These are phyloP conservation scores for Microcebus lehilahytsara DNA, from an alignment of 2,113 vertebrate genomes.

Conservation along the genomic window DNA sequence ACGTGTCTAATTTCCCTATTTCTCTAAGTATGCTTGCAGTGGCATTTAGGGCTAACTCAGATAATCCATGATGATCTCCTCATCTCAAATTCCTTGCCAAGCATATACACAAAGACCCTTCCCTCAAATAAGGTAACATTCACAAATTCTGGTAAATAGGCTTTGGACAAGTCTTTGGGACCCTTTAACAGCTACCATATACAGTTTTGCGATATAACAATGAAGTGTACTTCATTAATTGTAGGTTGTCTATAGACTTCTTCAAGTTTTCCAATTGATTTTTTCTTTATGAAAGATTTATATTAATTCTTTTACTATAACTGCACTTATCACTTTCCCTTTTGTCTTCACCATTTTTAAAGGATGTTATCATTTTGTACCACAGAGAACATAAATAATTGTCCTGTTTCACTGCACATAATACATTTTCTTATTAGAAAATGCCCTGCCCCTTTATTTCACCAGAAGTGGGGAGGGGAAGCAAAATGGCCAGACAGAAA, in stretches of 20 bases:
- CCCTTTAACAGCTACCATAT: not conserved
- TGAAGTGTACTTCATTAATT: not conserved
- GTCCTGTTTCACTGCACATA: not conserved
- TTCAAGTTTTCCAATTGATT: not conserved
- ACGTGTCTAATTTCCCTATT: not conserved
- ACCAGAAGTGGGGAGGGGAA: not conserved
- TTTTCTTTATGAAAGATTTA: not conserved
- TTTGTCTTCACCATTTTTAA: not conserved
- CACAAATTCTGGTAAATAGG: not conserved
- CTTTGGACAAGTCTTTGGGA: not conserved
- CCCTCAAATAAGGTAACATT: not conserved
- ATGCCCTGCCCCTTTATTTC: not conserved
- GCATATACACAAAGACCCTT: not conserved
- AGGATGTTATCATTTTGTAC: not conserved
- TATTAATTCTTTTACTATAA: not conserved
- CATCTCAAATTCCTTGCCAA: not conserved
- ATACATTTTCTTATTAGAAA: not conserved
- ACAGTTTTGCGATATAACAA: too few relatives aligned
- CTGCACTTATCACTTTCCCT: not conserved
- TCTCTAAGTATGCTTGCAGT: not conserved
- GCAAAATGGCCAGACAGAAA: too few relatives aligned
- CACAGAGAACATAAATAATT: not conserved
- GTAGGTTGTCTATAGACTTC: not conserved
- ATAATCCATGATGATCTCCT: not conserved
- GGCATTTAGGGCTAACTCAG: not conserved